Evolutionary conservation across 92 coral and sea anemone genomes (phyloP).

Genomic region (Zoanthus sociatus): DNA sequence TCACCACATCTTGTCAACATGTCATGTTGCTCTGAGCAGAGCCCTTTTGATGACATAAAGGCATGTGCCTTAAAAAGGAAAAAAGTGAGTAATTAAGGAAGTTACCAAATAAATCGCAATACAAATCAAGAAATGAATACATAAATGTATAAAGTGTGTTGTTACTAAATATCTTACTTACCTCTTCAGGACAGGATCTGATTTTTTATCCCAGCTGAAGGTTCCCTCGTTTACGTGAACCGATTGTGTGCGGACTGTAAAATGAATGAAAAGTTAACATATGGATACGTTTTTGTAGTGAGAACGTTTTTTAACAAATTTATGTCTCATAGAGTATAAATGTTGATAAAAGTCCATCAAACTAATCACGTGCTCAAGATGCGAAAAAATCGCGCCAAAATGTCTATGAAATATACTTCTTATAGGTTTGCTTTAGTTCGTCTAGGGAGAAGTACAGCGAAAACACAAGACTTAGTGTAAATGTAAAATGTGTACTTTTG

Average conservation of each 20-base stretch:
- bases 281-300: neutral
- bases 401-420: neutral
- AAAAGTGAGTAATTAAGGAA: no score
- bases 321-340: neutral
- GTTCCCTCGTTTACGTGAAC: constrained; percentile 78
- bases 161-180: constrained; percentile 42
- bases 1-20: no score
- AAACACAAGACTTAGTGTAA: neutral
- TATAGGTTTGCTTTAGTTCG: no score
- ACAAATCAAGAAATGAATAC: no score
- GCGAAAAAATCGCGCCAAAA: neutral
- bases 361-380: neutral
- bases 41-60: no score
- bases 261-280: neutral
- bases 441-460: neutral
- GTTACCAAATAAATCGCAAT: no score
- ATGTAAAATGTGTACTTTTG: neutral
- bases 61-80: no score
- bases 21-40: no score
- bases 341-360: neutral
- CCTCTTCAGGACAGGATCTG: constrained; percentile 78
- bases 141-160: neutral
- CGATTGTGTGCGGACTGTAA: constrained; percentile 54
- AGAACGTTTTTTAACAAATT: no score
- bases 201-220: constrained; percentile 80